Base-by-base conservation (phyloP, 2,888 invertebrate species). In the Uropetala carovei region DNA sequence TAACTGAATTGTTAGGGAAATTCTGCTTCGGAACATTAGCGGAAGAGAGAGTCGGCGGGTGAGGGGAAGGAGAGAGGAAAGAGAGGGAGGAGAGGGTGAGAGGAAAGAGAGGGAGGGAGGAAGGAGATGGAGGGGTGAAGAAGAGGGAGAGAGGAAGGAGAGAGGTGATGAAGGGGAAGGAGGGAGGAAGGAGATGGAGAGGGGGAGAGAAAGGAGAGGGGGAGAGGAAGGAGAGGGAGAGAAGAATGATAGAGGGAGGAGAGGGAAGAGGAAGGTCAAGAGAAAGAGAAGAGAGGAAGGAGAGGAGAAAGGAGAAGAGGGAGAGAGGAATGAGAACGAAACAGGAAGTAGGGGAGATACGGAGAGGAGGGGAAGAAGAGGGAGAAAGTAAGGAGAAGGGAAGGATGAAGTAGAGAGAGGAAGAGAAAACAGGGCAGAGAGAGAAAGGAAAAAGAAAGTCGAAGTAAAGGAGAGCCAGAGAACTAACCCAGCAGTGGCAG, bases 261-360 rank as follows among this genome's bases (percentile, higher is more conserved):
- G 18, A 8, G 56, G 18, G 82, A 2, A 27, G 75, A 11, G 27
- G 75, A 11, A 18, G 22, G 14, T 7, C 30, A 2, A 27, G 75
- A 11, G 27, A n/a, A 11, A 18, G 22, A 0, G 9, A n/a, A 22
- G 75, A n/a, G 75, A 75, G 11, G 75, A 93, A 27, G 81, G 58
- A 92, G 68, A 92, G 84, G 92, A 60, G 92, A 84, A 93, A 0
- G 86, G n/a, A 68, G 22, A 83, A 84, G 30, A n/a, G 93, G 43
- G 57, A 83, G n/a, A 57, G 83, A 18, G 57, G 8, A 83, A 57
- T 16, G 57, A 83, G 83, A 18, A 57, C 10, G 43, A 57, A 57
- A 83, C 11, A 57, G 3, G 3, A 8, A 18, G 43, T 1, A 5
- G 43, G 43, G 5, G 43, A 43, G 43, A 5, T 3, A 5, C 1